A percentile compares a stretch with the other conserved stretches of the same genome.
These are phyloP conservation scores for Aleadryas rufinucha DNA, from an alignment of 2,113 vertebrate genomes.

Conservation along the genomic window DNA sequence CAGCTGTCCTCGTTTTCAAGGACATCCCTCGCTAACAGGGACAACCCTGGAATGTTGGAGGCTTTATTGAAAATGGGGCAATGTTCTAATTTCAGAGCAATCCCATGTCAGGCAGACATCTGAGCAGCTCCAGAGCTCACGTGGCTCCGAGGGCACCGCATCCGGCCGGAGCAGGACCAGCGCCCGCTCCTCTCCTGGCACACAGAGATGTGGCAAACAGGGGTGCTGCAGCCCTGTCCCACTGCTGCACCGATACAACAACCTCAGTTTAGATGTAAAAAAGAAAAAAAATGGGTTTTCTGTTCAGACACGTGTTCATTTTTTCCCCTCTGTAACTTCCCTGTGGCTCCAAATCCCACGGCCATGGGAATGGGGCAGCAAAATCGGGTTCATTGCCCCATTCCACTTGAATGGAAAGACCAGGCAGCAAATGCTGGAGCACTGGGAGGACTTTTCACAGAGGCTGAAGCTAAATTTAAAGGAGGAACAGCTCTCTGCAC, in stretches of 20 bases:
- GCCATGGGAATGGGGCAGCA: neutral
- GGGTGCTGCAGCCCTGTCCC: neutral
- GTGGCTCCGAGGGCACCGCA: neutral
- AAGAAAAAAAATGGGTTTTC: neutral
- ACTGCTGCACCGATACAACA: rapidly evolving
- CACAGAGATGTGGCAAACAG: neutral
- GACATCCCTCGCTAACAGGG: constrained; percentile 48
- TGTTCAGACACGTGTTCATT: neutral
- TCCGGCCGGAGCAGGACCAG: neutral
- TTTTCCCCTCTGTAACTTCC: neutral
- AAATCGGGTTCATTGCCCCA: neutral
- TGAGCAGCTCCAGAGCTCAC: neutral
- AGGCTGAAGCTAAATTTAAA: constrained; percentile 1
- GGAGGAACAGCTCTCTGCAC: neutral
- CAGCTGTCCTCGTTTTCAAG: constrained; percentile 45
- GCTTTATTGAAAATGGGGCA: constrained; percentile 36
- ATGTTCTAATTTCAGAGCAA: constrained; percentile 40
- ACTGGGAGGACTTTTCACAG: neutral
- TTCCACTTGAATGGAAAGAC: neutral
- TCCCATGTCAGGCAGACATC: constrained; percentile 6
- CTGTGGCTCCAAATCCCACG: neutral
- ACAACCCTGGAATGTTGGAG: constrained; percentile 21
- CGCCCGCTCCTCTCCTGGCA: neutral
- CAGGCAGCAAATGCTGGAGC: neutral
- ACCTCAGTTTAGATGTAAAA: neutral